Base-by-base conservation (phyloP, 2,113 vertebrate species). In the Larimichthys crocea region DNA sequence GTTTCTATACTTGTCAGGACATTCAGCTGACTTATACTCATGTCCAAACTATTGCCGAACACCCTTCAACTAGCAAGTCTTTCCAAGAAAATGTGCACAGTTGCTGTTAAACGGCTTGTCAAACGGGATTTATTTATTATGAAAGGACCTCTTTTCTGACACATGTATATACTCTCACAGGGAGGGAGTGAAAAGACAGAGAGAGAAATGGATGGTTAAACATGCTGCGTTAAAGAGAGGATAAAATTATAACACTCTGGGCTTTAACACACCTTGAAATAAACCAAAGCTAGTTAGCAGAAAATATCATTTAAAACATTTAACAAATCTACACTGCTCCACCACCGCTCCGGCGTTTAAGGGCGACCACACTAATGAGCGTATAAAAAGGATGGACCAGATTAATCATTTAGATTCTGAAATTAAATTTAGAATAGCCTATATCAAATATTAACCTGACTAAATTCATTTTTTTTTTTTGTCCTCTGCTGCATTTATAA, bases 331-430 rank as follows among this genome's bases (percentile, higher is more conserved):
- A 19, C 64, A 1, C 42, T 29, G 31, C 46, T 67, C 8, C 60
- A 26, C 44, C 31, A 15, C 42, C 7, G 0, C 8, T 26, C 26
- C 3, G 0, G 8, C 3, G 1, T 70, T 52, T 67, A 78, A 74
- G 86, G 79, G 24, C 61, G 1, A 1, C 19, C 11, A 3, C 19
- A 56, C 29, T 76, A 82, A 87, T 73, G 70, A 67, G 35, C 7
- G 46, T 29, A 57, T 74, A 56, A 81, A 88, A 69, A 2, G 26
- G 63, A 61, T 74, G 73, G 60, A 79, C 59, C n/a, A 49, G 67
- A 83, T 89, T n/a, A 88, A 87, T 88, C 64, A 75, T 82, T 91
- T 61, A 74, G 44, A 84, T 44, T 74, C 0, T 55, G 16, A 68
- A 83, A 84, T 69, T 42, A 53, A 74, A 84, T 84, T 84, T 73